Base-by-base conservation (phyloP, 2,113 vertebrate genomes). In the Apodemus sylvaticus region DNA sequence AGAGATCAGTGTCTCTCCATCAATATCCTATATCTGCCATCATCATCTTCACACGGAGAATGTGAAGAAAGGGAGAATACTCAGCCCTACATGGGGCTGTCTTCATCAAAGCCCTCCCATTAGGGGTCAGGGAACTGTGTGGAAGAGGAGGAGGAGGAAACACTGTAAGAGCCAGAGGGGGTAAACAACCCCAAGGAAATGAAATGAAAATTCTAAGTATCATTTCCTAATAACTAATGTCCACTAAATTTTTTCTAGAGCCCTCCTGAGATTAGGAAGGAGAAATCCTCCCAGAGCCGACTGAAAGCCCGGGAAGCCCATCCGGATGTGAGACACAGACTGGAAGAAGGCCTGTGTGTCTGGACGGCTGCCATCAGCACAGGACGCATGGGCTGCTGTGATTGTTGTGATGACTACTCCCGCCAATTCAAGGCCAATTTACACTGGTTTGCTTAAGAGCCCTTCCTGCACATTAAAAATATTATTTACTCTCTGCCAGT, bases 361-460 rank as follows among this genome's bases (percentile, higher is more conserved):
- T 82, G 74, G 92, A 91, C 86, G 94, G 70, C 88, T 88, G 26
- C 22, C 89, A 95, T 83, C 90, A 92, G 48, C 79, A 77, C 7
- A 79, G 51, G 31, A 96, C 79, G 92, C 48, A 71, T 85, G 96
- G 66, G 91, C 78, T 34, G 42, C 62, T 74, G 24, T 92, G 71
- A n/a, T n/a, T n/a, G n/a, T n/a, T n/a, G n/a, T 82, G 42, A 95
- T 74, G 93, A 97, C 89, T 76, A 42, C 83, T 96, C 55, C 87
- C 45, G 89, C 66, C 91, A 93, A 71, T 96, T 95, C 91, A 96
- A 95, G 90, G 90, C n/a, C 81, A 79, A 74, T 74, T 91, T 95
- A 77, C 66, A 90, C 48, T 77, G 53, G 60, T 66, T 96, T 93
- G 91, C 89, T 97, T 87, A 77, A 94, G 91, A 95, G 29, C 55